Percentiles rank a stretch among this genome's conserved stretches.
These are phyloP conservation scores for Cassiopea xamachana DNA, from an alignment of 30 jellyfish, hydroid and myxozoan genomes.

Conservation along the genomic window DNA sequence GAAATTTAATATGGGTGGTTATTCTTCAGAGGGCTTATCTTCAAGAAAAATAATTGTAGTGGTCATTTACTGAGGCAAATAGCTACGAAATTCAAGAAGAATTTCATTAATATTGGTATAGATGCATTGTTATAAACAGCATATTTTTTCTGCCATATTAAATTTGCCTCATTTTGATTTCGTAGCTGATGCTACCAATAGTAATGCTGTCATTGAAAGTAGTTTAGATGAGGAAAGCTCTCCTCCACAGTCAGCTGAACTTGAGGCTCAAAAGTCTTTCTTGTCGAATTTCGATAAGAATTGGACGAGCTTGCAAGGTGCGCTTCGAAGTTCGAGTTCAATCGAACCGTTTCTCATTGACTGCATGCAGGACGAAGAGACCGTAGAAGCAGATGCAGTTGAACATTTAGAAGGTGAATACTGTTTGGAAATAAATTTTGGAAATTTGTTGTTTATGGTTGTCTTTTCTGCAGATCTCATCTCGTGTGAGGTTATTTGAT, in stretches of 20 bases:
- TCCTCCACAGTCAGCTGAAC: slow-evolving; percentile 63
- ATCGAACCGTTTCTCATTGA: slow-evolving; percentile 76
- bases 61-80: too few species aligned
- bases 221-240: slow-evolving; percentile 12
- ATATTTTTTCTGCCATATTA: background rate
- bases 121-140: too few species aligned
- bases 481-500: too few species aligned
- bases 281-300: slow-evolving; percentile 70
- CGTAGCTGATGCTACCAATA: background rate
- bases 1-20: too few species aligned
- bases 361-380: slow-evolving; percentile 54
- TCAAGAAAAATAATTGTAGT: too few species aligned
- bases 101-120: too few species aligned
- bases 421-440: background rate
- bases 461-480: too few species aligned
- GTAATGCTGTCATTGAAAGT: slow-evolving; percentile 1
- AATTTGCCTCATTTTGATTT: background rate
- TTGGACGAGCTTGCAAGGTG: slow-evolving; percentile 86
- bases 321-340: slow-evolving; percentile 45
- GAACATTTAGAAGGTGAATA: slow-evolving; percentile 70
- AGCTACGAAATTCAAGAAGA: too few species aligned
- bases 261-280: slow-evolving; percentile 50
- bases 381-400: slow-evolving; percentile 41
- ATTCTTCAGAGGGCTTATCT: too few species aligned
- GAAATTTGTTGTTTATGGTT: too few species aligned